A percentile compares a stretch with the other conserved stretches of the same genome.
Conservation (phyloP, 53 echinoderm and acorn worm genomes). For the Antedon mediterranea region DNA sequence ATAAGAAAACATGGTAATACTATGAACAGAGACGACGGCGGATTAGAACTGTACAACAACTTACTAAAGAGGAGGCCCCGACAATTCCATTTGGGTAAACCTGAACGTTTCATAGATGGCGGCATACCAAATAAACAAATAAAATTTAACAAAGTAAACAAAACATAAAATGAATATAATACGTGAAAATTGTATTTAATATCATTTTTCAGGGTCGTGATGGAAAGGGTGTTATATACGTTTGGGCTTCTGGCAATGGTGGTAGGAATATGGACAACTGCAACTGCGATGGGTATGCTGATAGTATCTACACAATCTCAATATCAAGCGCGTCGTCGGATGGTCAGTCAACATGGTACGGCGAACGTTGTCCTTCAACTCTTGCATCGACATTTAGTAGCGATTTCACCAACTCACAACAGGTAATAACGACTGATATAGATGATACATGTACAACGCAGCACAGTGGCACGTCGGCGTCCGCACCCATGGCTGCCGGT, state of each 20-base stretch:
- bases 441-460: conserved; percentile 11
- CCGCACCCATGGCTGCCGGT: conserved; percentile 36
- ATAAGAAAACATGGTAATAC: too few relatives aligned
- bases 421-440: conserved; percentile 10
- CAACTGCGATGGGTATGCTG: conserved; percentile 33
- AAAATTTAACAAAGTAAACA: too few relatives aligned
- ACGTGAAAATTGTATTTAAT: too few relatives aligned
- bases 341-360: conserved; percentile 26
- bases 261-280: conserved; percentile 18
- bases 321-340: conserved; percentile 16
- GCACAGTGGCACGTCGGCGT: conserved; percentile 31
- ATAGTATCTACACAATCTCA: conserved; percentile 35
- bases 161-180: too few relatives aligned
- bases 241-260: conserved; percentile 43
- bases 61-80: too few relatives aligned
- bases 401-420: conserved; percentile 2
- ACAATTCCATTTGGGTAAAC: too few relatives aligned
- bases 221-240: conserved; percentile 36
- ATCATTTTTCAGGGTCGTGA: conserved; percentile 18
- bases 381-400: conserved; percentile 20
- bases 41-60: too few relatives aligned
- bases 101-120: too few relatives aligned
- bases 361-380: conserved; percentile 19
- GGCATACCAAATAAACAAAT: too few relatives aligned
- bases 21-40: too few relatives aligned